These are phyloP conservation scores for Anguilla obscura DNA, from an alignment of 2,797 vertebrate species.

Conservation along the genomic window DNA sequence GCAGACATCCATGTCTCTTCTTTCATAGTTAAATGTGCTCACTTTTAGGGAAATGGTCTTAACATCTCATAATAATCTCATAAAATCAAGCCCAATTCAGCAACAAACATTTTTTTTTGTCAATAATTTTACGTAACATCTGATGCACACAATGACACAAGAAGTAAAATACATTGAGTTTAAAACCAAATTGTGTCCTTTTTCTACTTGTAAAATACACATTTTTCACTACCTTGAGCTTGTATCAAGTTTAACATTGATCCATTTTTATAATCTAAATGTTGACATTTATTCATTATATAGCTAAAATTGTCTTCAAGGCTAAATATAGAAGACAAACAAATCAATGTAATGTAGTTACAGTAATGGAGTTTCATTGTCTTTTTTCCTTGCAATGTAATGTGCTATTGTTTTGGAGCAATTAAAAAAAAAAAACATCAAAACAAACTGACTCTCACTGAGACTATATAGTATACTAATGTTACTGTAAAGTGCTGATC, in stretches of 20 bases:
- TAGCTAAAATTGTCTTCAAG: conserved; percentile 34
- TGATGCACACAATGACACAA: conserved; percentile 20
- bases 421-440: conserved; percentile 30
- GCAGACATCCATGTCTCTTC: conserved; percentile 39
- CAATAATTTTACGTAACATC: background rate
- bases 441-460: background rate
- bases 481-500: background rate
- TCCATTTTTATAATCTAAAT: conserved; percentile 29
- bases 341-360: conserved; percentile 34
- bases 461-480: background rate
- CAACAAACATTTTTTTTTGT: conserved; percentile 6
- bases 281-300: conserved; percentile 33
- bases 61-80: background rate
- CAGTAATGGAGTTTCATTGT: conserved; percentile 25
- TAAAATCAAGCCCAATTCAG: background rate
- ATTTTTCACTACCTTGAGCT: conserved; percentile 36
- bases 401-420: conserved; percentile 37
- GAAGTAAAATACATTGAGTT: conserved; percentile 18
- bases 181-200: conserved; percentile 38
- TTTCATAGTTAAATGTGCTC: conserved; percentile 43
- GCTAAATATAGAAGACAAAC: conserved; percentile 33
- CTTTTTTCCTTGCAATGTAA: conserved; percentile 35
- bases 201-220: conserved; percentile 31
- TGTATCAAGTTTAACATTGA: conserved; percentile 42
- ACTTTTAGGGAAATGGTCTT: conserved; percentile 24